Conservation (phyloP, 2,888 invertebrate genomes). For the Chymomyza procnemis region DNA sequence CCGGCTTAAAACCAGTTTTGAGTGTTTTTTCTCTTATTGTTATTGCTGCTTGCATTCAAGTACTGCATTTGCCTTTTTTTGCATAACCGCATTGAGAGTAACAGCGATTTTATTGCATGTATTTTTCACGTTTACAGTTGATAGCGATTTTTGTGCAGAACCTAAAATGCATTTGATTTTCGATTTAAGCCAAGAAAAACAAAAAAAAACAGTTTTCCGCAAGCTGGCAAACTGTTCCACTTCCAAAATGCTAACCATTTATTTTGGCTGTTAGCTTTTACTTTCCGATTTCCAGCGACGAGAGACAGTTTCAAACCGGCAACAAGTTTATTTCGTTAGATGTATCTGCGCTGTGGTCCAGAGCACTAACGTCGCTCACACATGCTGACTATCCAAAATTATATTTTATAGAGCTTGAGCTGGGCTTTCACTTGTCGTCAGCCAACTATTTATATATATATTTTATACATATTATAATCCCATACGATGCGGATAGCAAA, state of each 20-base stretch:
- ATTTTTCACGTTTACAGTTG: slow-evolving; percentile 6
- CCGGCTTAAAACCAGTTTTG: slow-evolving; percentile 62
- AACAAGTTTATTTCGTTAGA: slow-evolving; percentile 34
- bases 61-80: slow-evolving; percentile 34
- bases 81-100: slow-evolving; percentile 4
- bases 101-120: not conserved
- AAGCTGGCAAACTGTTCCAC: not conserved
- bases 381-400: slow-evolving; percentile 12
- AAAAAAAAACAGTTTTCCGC: not conserved
- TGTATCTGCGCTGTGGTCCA: not conserved
- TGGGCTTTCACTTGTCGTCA: slow-evolving; percentile 47
- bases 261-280: slow-evolving; percentile 12
- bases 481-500: not conserved
- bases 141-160: not conserved
- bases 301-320: slow-evolving; percentile 9
- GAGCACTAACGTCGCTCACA: not conserved
- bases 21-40: slow-evolving; percentile 16
- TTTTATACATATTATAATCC: not conserved
- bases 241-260: not conserved
- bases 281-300: slow-evolving; percentile 25
- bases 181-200: not conserved
- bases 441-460: not conserved
- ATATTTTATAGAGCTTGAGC: slow-evolving; percentile 14
- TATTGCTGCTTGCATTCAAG: not conserved
- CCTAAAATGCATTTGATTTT: not conserved